Percentiles rank a stretch among this genome's conserved stretches.
Evolutionary conservation across 1,140 invertebrate species (phyloP).

Genomic region (Ostrea edulis): DNA sequence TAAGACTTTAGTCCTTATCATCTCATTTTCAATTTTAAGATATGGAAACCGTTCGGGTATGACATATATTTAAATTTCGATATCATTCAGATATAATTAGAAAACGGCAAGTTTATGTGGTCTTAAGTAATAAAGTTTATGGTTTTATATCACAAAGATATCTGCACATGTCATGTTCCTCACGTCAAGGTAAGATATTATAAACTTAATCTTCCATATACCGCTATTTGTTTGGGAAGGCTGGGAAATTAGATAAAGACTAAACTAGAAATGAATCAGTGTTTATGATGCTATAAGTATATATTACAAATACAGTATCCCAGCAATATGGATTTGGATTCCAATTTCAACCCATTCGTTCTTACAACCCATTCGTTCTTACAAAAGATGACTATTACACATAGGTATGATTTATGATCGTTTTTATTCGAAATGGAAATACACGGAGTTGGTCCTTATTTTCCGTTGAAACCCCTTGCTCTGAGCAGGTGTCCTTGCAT

Average conservation of each 20-base stretch:
- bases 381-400: too few species aligned
- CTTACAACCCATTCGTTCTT: too few species aligned
- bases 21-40: constrained; percentile 34
- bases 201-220: constrained; percentile 1
- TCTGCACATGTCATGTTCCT: neutral
- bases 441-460: too few species aligned
- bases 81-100: constrained; percentile 34
- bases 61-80: constrained; percentile 29
- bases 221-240: constrained; percentile 2
- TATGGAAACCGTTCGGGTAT: constrained; percentile 19
- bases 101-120: constrained; percentile 31
- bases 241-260: neutral
- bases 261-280: too few species aligned
- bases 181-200: neutral
- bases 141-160: constrained; percentile 6
- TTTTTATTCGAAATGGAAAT: too few species aligned
- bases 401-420: too few species aligned
- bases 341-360: too few species aligned
- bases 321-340: too few species aligned
- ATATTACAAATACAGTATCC: too few species aligned
- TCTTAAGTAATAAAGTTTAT: neutral
- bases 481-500: too few species aligned
- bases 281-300: too few species aligned
- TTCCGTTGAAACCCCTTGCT: too few species aligned
- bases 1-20: constrained; percentile 14